phyloP scores from a whole-genome alignment of 37 sponge, comb jelly and placozoan species.

The Crambe crambe region DNA sequence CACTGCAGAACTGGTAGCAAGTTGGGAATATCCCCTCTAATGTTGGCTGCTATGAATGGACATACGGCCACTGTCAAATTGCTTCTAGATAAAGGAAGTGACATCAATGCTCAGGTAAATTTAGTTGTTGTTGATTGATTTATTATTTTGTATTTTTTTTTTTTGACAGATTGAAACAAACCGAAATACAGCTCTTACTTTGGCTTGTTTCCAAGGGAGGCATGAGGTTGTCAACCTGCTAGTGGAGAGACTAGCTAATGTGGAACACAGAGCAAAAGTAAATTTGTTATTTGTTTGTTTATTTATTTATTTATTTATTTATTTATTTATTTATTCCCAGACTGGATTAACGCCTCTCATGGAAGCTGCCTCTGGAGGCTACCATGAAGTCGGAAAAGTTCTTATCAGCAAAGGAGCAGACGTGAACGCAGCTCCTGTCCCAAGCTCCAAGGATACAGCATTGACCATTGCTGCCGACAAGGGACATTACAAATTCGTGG shows the following conservation, averaged over 20 bases:
- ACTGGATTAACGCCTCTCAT: slow-evolving; percentile 94
- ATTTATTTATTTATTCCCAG: slow-evolving; percentile 15
- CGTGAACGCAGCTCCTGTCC: slow-evolving; percentile 92
- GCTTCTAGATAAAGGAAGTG: slow-evolving; percentile 84
- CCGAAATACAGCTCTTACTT: slow-evolving; percentile 91
- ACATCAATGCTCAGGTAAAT: slow-evolving; percentile 91
- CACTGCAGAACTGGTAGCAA: slow-evolving; percentile 84
- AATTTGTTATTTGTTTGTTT: background rate
- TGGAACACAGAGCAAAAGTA: slow-evolving; percentile 93
- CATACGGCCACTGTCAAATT: slow-evolving; percentile 88
- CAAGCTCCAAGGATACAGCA: slow-evolving; percentile 89
- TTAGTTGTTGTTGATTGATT: background rate
- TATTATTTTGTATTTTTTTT: background rate
- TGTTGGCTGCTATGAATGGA: slow-evolving; percentile 95
- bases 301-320: too few species aligned
- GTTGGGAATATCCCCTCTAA: slow-evolving; percentile 91
- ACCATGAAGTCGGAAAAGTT: slow-evolving; percentile 87
- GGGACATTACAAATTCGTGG: slow-evolving; percentile 91
- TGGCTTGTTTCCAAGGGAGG: slow-evolving; percentile 95
- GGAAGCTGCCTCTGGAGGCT: slow-evolving; percentile 95
- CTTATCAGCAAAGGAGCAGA: slow-evolving; percentile 86
- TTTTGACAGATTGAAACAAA: slow-evolving; percentile 87
- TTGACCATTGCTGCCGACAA: slow-evolving; percentile 95
- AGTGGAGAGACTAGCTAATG: slow-evolving; percentile 81
- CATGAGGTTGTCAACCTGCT: slow-evolving; percentile 93